Base-by-base conservation (phyloP, 2,113 vertebrate species). In the Bambusicola thoracicus region DNA sequence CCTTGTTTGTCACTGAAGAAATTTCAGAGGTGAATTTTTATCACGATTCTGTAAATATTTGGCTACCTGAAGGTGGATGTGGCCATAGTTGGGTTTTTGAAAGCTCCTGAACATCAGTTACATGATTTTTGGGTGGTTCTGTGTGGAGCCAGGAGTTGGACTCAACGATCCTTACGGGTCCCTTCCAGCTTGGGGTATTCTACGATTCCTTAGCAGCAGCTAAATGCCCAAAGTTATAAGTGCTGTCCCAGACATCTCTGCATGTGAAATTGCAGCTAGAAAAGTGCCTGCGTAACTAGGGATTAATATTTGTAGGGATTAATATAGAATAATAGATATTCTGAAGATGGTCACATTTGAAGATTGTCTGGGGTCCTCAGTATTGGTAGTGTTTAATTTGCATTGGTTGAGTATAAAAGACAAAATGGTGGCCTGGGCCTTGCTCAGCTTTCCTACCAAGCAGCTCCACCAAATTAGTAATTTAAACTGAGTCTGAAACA, bases 401-500 rank as follows among this genome's bases (percentile, higher is more conserved):
- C n/a, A 72, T 30, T 69, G 27, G 48, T 51, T 0, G 0, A 86
- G 25, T 7, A 17, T 8, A 58, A 83, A 87, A 75, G 51, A 75
- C 49, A 67, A 92, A 93, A 91, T n/a, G 34, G 11, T 19, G 61
- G 44, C 38, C 22, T 43, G 68, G 83, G 67, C 55, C 66, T 85
- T 81, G 18, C 67, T 80, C 63, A 81, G 55, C 53, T 92, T 91
- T 89, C 38, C 84, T 69, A 86, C 48, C 36, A 83, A 94, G 77
- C 51, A 88, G 55, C 83, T 97, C 51, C 92, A 91, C 87, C 89
- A 95, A 96, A 96, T 97, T 95, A 96, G 86, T 92, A 77, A 87
- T 93, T 95, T 94, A 94, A 97, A 93, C 92, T 2, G 75, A 97
- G 90, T 85, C 94, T 94, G 94, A 95, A 96, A 70, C 92, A 94